Conservation (phyloP, 2,113 vertebrate species). For the Telmatochromis sp. region DNA sequence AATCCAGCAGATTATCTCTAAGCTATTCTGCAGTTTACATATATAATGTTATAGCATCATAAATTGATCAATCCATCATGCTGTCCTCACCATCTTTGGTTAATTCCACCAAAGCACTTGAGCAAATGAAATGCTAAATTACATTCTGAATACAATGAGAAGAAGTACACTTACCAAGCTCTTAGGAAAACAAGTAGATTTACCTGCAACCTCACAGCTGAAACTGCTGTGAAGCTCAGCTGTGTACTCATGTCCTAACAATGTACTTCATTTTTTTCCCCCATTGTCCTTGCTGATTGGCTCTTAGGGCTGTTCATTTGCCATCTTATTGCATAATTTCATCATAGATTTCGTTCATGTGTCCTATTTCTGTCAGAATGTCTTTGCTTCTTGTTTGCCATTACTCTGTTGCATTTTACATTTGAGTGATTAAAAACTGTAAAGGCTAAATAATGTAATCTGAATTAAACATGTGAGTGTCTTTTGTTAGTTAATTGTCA, state of each 20-base stretch:
- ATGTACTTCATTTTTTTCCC: neutral
- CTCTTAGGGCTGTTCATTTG: neutral
- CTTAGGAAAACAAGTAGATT: neutral
- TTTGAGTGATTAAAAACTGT: neutral
- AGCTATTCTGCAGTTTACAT: rapidly evolving
- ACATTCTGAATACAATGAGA: neutral
- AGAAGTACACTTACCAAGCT: neutral
- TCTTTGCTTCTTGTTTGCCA: neutral
- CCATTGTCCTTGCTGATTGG: neutral
- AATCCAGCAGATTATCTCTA: neutral
- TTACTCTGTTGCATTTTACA: neutral
- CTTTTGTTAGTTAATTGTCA: neutral
- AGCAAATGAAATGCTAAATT: neutral
- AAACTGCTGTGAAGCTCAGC: neutral
- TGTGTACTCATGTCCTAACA: neutral
- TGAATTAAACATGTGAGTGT: neutral
- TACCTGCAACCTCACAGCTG: neutral
- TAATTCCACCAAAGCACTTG: neutral
- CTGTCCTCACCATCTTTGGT: neutral
- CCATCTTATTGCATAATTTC: neutral
- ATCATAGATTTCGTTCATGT: neutral
- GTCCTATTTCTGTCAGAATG: neutral
- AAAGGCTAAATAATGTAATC: neutral
- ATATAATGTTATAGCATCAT: neutral
- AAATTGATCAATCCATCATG: neutral